Evolutionary conservation across 2,113 vertebrate genomes (phyloP).

Genomic region (Psittacula cyanocephala): DNA sequence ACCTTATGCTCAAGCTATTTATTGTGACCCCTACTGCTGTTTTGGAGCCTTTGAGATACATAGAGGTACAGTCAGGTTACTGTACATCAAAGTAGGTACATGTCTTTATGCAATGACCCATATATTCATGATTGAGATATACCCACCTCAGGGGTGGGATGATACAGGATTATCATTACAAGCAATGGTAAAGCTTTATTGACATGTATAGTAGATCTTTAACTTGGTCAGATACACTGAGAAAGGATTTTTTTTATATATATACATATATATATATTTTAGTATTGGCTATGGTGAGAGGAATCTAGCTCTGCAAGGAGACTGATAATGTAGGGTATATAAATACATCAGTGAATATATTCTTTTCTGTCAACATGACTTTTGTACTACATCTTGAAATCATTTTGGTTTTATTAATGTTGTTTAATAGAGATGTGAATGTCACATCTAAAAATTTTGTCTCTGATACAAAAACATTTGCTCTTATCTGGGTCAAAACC

Average conservation of each 20-base stretch:
- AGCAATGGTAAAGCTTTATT: constrained; percentile 16
- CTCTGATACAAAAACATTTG: neutral
- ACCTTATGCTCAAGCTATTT: neutral
- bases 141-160: neutral
- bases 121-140: neutral
- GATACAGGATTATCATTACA: neutral
- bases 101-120: neutral
- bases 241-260: neutral
- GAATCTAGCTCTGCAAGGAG: neutral
- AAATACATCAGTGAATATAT: neutral
- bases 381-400: neutral
- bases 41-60: neutral
- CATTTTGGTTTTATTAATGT: neutral
- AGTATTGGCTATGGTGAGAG: neutral
- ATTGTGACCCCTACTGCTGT: neutral
- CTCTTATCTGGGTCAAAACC: neutral
- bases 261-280: neutral
- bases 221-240: neutral
- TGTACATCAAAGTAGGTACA: neutral
- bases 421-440: neutral
- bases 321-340: neutral
- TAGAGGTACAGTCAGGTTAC: neutral
- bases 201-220: neutral
- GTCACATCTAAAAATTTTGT: neutral
- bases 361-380: neutral